Percentiles rank a stretch among this genome's conserved stretches.
These are phyloP conservation scores for Drymonia ruficornis DNA, from an alignment of 2,888 invertebrate genomes.

Conservation along the genomic window DNA sequence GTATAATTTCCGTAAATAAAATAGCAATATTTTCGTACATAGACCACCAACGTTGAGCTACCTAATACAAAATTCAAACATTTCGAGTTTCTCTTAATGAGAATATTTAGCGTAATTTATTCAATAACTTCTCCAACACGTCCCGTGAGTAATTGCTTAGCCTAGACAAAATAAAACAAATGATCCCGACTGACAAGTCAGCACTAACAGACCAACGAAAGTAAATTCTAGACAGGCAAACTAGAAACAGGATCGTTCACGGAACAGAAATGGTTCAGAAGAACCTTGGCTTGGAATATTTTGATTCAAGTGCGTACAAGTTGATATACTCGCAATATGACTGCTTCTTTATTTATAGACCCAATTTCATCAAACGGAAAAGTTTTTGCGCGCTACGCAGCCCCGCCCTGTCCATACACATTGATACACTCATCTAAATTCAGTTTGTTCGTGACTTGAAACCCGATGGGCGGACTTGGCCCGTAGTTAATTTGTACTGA, in stretches of 20 bases:
- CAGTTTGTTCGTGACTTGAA: constrained; percentile 71
- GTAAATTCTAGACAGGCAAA: background rate
- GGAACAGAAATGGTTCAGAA: constrained; percentile 13
- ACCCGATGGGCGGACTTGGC: constrained; percentile 54
- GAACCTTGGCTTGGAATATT: constrained; percentile 23
- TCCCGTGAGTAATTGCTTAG: background rate
- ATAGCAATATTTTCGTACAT: too few relatives aligned
- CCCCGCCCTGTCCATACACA: constrained; percentile 58
- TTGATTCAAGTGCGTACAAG: constrained; percentile 21
- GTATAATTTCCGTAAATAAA: too few relatives aligned
- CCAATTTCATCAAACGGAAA: constrained; percentile 58
- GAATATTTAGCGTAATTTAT: background rate
- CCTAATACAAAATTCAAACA: too few relatives aligned
- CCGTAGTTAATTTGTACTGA: constrained; percentile 67
- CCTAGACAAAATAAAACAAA: constrained; percentile 3
- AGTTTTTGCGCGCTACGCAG: constrained; percentile 48
- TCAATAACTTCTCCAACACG: background rate
- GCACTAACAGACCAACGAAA: background rate
- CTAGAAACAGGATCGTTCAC: background rate
- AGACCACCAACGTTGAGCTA: too few relatives aligned
- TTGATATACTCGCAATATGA: constrained; percentile 38
- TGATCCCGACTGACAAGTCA: background rate
- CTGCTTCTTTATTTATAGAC: constrained; percentile 40
- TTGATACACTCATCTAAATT: constrained; percentile 77
- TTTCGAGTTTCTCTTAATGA: background rate